phyloP scores from a whole-genome alignment of 2,888 invertebrate species.

The Scelioninae gen. 1 region DNA sequence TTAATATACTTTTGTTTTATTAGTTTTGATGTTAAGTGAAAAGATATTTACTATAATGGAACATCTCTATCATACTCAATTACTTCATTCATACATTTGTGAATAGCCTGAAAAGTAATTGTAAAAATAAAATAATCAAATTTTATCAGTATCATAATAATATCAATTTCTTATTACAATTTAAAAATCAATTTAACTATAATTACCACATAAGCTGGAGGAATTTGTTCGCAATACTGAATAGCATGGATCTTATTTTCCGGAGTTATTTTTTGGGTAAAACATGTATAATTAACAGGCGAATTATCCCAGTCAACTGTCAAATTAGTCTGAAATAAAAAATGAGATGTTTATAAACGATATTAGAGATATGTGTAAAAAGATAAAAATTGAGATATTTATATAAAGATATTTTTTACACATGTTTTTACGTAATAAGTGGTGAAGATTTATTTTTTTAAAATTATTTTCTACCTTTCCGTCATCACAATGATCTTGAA shows the following conservation, averaged over 20 bases:
- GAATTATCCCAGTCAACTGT: slow-evolving; percentile 87
- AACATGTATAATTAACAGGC: slow-evolving; percentile 87
- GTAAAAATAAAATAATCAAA: no score
- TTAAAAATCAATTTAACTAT: background rate
- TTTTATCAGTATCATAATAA: no score
- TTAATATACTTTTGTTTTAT: no score
- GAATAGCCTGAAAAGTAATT: slow-evolving; percentile 85
- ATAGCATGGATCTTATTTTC: slow-evolving; percentile 84
- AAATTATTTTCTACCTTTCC: slow-evolving; percentile 79
- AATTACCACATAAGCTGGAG: slow-evolving; percentile 86
- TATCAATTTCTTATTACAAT: background rate
- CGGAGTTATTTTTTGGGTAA: slow-evolving; percentile 85
- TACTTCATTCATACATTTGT: slow-evolving; percentile 88
- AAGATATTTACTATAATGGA: slow-evolving; percentile 88
- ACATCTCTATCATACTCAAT: slow-evolving; percentile 88
- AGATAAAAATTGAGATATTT: no score
- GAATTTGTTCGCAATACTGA: slow-evolving; percentile 86
- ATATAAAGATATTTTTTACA: no score
- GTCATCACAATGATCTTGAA: slow-evolving; percentile 87
- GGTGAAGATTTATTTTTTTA: background rate
- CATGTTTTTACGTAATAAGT: no score
- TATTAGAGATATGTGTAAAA: no score
- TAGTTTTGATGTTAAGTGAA: background rate
- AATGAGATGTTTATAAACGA: background rate
- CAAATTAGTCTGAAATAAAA: slow-evolving; percentile 86